Evolutionary conservation across 2,113 vertebrate genomes (phyloP).

Genomic region (Chaetodon auriga): DNA sequence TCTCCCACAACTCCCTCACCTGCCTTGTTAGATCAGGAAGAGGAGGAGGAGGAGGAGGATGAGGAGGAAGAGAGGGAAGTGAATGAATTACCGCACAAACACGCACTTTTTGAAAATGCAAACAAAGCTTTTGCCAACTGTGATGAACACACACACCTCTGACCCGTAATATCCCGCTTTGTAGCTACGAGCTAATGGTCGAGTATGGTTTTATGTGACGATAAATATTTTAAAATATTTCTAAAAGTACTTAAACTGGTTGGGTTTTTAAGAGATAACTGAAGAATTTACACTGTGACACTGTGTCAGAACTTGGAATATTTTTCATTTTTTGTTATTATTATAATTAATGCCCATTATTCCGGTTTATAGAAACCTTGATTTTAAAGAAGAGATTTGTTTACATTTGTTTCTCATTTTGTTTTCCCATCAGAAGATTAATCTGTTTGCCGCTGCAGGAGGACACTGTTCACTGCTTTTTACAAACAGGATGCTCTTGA

Average conservation of each 20-base stretch:
- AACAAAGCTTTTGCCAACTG: slow-evolving; percentile 12
- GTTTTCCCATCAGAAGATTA: not conserved
- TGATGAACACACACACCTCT: slow-evolving; percentile 1
- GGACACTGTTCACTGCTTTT: not conserved
- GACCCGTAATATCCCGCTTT: not conserved
- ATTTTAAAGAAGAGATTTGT: not conserved
- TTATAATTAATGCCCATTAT: not conserved
- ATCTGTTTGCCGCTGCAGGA: not conserved
- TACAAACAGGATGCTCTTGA: not conserved
- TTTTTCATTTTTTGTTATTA: not conserved
- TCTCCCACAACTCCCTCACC: not conserved
- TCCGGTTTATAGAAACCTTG: not conserved
- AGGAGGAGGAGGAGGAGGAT: not conserved
- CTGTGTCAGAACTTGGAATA: too few species aligned
- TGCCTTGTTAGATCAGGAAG: not conserved
- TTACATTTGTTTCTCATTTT: not conserved
- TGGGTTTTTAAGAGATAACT: too few species aligned
- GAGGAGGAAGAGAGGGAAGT: too few species aligned
- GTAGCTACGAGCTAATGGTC: not conserved
- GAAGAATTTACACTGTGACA: too few species aligned
- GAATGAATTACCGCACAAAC: not conserved
- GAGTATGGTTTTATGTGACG: not conserved
- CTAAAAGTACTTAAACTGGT: too few species aligned
- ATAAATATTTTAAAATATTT: not conserved
- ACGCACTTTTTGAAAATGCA: not conserved